phyloP scores from a whole-genome alignment of 2,888 invertebrate species.

The Cryptocheilus praepositus region DNA sequence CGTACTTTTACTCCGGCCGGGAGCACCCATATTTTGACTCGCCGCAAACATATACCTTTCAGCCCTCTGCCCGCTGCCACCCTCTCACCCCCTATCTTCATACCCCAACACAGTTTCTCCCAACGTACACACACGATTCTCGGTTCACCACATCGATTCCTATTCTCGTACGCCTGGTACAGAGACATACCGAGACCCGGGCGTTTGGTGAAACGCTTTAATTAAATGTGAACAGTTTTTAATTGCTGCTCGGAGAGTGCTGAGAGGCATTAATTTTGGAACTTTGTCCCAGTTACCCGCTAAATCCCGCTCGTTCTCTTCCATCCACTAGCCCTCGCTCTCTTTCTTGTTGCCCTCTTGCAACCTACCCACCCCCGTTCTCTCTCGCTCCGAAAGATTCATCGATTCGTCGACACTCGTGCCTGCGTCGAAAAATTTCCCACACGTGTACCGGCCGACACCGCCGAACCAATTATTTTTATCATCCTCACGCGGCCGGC shows the following conservation, averaged over 20 bases:
- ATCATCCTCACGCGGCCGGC: no score
- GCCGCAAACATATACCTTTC: constrained; percentile 11
- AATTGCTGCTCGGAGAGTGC: constrained; percentile 56
- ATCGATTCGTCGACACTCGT: constrained; percentile 40
- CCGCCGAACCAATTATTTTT: neutral
- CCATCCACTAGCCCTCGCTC: constrained; percentile 7
- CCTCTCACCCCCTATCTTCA: constrained; percentile 2
- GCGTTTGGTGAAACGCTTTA: constrained; percentile 54
- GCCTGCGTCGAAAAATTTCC: neutral
- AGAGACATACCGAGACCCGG: constrained; percentile 25
- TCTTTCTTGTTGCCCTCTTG: no score
- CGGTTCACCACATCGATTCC: constrained; percentile 35
- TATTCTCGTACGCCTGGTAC: constrained; percentile 28
- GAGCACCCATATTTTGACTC: no score
- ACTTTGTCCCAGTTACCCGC: constrained; percentile 58
- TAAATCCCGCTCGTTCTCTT: constrained; percentile 36
- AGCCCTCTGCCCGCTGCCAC: constrained; percentile 6
- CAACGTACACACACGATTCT: constrained; percentile 1
- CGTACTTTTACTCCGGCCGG: no score
- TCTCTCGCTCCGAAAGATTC: constrained; percentile 29
- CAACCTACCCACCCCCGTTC: constrained; percentile 4
- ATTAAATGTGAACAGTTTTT: constrained; percentile 68
- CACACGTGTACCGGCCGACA: neutral
- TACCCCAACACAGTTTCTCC: constrained; percentile 15
- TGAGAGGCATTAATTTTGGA: constrained; percentile 59